phyloP scores from a whole-genome alignment of 2,113 vertebrate species.

The Mormyrus iriodes region DNA sequence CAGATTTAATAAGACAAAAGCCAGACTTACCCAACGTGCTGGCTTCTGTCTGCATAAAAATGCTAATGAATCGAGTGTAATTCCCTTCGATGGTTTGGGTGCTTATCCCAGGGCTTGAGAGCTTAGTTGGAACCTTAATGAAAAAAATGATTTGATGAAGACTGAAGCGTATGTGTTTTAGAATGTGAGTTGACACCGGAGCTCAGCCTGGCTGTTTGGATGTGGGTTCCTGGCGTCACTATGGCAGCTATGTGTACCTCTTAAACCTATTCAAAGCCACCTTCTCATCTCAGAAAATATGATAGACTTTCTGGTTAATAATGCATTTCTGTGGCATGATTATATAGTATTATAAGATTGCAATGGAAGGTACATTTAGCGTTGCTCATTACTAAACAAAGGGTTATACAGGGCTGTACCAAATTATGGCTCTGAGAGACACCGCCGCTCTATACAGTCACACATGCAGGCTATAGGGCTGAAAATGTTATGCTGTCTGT shows the following conservation, averaged over 20 bases:
- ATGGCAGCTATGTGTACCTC: background rate
- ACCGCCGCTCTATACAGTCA: background rate
- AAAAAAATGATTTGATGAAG: conserved; percentile 57
- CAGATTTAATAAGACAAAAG: conserved; percentile 20
- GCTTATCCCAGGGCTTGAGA: conserved; percentile 48
- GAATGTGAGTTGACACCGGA: conserved; percentile 26
- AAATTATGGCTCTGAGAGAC: background rate
- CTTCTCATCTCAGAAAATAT: background rate
- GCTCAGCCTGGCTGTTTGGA: background rate
- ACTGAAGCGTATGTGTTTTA: conserved; percentile 66
- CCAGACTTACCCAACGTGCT: conserved; percentile 11
- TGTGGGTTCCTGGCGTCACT: background rate
- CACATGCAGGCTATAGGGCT: background rate
- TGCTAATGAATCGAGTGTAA: conserved; percentile 19
- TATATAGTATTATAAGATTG: background rate
- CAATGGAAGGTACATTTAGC: background rate
- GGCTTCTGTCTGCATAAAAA: conserved; percentile 13
- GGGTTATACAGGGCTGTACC: background rate
- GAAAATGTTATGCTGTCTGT: background rate
- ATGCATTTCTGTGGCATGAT: background rate
- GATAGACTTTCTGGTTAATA: background rate
- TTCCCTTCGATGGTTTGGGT: conserved; percentile 15
- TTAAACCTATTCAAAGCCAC: background rate
- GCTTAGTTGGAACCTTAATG: conserved; percentile 55
- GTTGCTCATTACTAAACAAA: background rate